Evolutionary conservation across 2,113 vertebrate genomes (phyloP), one percentile per base, ranked within the genome.

Genomic region (Dasyornis broadbenti): DNA sequence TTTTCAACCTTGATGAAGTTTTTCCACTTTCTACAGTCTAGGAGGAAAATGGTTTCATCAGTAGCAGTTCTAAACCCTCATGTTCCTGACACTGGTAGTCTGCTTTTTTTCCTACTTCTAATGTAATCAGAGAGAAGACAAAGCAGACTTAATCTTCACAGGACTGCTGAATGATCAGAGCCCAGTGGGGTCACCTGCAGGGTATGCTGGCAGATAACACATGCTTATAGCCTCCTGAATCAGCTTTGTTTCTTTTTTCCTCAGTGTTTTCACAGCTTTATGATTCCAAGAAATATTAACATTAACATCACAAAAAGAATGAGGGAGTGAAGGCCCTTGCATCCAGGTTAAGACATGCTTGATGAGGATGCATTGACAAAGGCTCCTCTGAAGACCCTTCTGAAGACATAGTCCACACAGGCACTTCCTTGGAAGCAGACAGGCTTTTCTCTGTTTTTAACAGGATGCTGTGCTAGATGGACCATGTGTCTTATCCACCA

Each of bases 391-490:
- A 61, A 69, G 27, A 47, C 30, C 82, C 19, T 45, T 49, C 35
- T 57, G 59, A 76, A 72, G 45, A 64, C 20, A 13, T 0, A 40
- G 78, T 37, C 66, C 39, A 12, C 50, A 84, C 15, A 90, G 66
- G 76, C n/a, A 42, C 20, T 79, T 91, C 49, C 57, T 82, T 92
- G 75, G 78, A 69, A 95, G 49, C 50, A 88, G 40, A 6, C 1
- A 18, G 57, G 44, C 30, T 89, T 82, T 88, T 68, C n/a, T 57
- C 69, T 92, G 31, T 50, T 80, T 64, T 40, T 65, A 77, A 78
- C 16, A 72, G 40, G 45, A 64, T 95, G 61, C 66, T 91, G 81
- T 94, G 84, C 69, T 92, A 92, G 86, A 49, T 89, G 81, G 73
- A 84, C 60, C 60, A 49, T 75, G 42, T 39, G 15, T 49, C 35